Conservation (phyloP, 2,797 vertebrate genomes). For the Cirrhinus mrigala region DNA sequence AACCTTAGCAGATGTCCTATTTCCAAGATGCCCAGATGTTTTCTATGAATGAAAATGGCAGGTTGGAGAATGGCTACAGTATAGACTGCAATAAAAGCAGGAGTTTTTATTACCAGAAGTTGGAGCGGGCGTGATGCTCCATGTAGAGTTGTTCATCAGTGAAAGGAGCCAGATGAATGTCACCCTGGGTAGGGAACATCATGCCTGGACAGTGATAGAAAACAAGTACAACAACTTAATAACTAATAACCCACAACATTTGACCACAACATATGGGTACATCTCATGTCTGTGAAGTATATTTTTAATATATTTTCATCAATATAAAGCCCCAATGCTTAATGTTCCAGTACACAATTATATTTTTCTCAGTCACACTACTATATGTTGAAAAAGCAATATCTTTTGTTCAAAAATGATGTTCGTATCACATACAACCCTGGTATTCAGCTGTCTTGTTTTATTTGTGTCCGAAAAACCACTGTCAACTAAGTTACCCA, state of each 20-base stretch:
- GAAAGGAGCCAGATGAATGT: constrained; percentile 85
- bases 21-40: background rate
- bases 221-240: background rate
- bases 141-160: constrained; percentile 85
- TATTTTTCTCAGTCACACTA: too few species aligned
- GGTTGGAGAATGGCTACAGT: background rate
- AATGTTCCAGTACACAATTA: too few species aligned
- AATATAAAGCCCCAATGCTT: too few species aligned
- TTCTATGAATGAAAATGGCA: background rate
- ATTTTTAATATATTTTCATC: too few species aligned
- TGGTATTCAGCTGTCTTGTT: too few species aligned
- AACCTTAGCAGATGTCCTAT: background rate
- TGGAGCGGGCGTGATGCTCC: constrained; percentile 80
- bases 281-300: too few species aligned
- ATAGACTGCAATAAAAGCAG: background rate
- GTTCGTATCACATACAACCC: too few species aligned
- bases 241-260: background rate
- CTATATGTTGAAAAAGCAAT: too few species aligned
- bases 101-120: constrained; percentile 78
- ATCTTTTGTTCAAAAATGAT: too few species aligned
- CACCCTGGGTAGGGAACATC: constrained; percentile 82
- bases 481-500: too few species aligned
- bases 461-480: too few species aligned
- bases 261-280: background rate
- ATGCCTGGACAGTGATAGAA: constrained; percentile 72